Conservation (phyloP, 2,113 vertebrate genomes). For the Eptatretus burgeri region DNA sequence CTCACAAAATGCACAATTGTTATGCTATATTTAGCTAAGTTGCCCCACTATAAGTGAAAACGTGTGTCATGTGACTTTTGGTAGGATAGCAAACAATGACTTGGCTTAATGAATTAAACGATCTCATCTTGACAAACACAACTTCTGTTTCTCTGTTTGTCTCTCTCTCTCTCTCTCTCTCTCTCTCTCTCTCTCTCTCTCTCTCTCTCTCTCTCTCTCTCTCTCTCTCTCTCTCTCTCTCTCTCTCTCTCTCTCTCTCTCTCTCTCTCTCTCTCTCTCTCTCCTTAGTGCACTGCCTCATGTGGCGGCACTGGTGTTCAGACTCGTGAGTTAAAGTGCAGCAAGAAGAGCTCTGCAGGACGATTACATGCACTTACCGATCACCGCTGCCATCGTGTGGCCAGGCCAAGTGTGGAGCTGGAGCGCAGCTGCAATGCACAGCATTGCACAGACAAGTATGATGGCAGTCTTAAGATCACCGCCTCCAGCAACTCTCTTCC, state of each 20-base stretch:
- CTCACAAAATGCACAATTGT: too few relatives aligned
- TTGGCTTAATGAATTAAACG: too few relatives aligned
- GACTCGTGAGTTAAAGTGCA: background rate
- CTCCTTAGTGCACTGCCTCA: background rate
- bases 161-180: background rate
- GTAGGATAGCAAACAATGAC: too few relatives aligned
- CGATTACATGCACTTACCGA: background rate
- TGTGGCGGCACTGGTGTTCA: background rate
- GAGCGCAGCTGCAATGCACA: background rate
- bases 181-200: background rate
- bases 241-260: background rate
- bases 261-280: background rate
- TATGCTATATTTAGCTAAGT: too few relatives aligned
- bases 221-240: background rate
- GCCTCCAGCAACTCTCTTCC: background rate
- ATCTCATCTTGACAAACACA: too few relatives aligned
- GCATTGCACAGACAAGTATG: too few relatives aligned
- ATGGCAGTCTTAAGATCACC: too few relatives aligned
- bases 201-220: background rate
- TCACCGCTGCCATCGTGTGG: constrained; percentile 2
- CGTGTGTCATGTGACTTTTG: too few relatives aligned
- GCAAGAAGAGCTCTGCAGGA: background rate
- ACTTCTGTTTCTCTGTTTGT: background rate
- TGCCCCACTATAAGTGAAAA: too few relatives aligned
- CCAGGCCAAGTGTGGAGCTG: background rate